phyloP scores from a whole-genome alignment of 2,888 invertebrate species.

The Drosophila glabriapex region DNA sequence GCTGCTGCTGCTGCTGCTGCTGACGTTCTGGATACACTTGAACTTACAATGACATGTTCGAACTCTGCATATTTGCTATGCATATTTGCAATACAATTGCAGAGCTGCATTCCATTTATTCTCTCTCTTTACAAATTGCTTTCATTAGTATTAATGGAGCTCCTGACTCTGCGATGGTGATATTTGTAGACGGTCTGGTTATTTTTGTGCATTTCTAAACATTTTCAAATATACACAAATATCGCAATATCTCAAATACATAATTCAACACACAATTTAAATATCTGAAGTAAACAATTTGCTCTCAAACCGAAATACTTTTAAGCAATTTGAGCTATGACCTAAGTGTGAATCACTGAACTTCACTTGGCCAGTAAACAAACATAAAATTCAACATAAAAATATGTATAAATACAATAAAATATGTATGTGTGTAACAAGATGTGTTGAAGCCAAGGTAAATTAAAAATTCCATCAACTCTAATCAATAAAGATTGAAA shows the following conservation, averaged over 20 bases:
- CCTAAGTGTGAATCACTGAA: neutral
- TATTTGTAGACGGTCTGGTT: conserved; percentile 37
- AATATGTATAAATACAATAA: neutral
- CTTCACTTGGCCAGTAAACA: neutral
- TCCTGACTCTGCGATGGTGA: conserved; percentile 31
- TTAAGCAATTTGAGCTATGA: neutral
- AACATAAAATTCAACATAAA: neutral
- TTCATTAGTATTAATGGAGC: conserved; percentile 75
- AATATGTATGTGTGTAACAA: neutral
- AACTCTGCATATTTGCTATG: conserved; percentile 67
- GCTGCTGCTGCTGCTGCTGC: conserved; percentile 11
- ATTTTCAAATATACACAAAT: conserved; percentile 30
- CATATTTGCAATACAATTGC: conserved; percentile 47
- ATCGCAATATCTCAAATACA: neutral
- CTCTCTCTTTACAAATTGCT: conserved; percentile 63
- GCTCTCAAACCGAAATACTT: neutral
- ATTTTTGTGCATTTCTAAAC: conserved; percentile 42
- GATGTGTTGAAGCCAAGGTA: neutral
- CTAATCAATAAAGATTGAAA: conserved; percentile 1
- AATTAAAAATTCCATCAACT: conserved; percentile 4
- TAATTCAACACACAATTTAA: conserved; percentile 12
- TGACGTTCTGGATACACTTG: conserved; percentile 68
- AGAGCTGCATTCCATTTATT: conserved; percentile 47
- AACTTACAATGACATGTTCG: conserved; percentile 79
- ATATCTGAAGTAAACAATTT: neutral